These are phyloP conservation scores for Heliconius melpomene DNA, from an alignment of 1,140 invertebrate genomes.

Conservation along the genomic window DNA sequence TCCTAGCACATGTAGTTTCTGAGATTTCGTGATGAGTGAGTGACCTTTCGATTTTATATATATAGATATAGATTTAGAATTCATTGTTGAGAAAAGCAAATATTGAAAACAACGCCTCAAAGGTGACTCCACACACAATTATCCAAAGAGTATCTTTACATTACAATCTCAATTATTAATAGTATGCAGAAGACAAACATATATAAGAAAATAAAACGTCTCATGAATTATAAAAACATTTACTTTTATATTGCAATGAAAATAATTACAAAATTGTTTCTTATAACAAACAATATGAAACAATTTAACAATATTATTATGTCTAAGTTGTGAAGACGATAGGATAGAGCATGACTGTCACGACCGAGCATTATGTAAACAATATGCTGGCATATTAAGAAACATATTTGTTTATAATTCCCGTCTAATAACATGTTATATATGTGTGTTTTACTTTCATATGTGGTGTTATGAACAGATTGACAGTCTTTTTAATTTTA, in stretches of 20 bases:
- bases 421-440: not conserved
- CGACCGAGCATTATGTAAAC: conserved; percentile 15
- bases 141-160: too few species aligned
- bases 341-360: conserved; percentile 9
- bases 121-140: too few species aligned
- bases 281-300: not conserved
- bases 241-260: not conserved
- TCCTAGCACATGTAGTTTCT: too few species aligned
- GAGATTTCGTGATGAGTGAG: too few species aligned
- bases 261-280: not conserved
- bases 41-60: too few species aligned
- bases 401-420: conserved; percentile 9
- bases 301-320: conserved; percentile 3
- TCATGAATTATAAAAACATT: too few species aligned
- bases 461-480: not conserved
- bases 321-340: conserved; percentile 4
- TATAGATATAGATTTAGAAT: too few species aligned
- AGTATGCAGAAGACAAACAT: too few species aligned
- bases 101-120: too few species aligned
- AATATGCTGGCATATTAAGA: conserved; percentile 3
- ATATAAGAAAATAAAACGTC: too few species aligned
- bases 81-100: too few species aligned
- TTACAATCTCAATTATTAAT: too few species aligned
- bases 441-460: not conserved
- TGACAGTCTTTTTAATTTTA: not conserved